A percentile compares a stretch with the other conserved stretches of the same genome.
Evolutionary conservation across 2,888 invertebrate genomes (phyloP).

Genomic region (Tipula helvola): DNA sequence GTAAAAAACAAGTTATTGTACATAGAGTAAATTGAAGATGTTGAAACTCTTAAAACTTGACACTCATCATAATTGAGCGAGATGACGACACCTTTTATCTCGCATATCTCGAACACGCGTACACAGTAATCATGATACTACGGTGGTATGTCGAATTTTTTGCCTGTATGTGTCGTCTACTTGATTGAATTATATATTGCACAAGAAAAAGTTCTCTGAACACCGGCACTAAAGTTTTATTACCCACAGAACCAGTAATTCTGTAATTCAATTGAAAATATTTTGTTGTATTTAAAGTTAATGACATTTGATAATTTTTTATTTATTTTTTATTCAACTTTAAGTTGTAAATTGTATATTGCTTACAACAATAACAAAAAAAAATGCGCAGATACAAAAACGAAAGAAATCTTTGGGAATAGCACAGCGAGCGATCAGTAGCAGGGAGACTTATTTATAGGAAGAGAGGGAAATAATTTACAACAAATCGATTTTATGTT

Average conservation of each 20-base stretch:
- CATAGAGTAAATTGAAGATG: no score
- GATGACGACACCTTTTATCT: no score
- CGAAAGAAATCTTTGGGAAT: neutral
- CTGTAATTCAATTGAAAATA: neutral
- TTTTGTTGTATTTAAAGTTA: neutral
- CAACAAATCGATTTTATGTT: neutral
- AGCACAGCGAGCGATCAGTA: neutral
- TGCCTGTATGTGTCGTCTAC: neutral
- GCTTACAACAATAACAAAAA: neutral
- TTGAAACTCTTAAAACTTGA: no score
- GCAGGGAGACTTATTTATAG: neutral
- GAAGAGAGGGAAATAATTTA: neutral
- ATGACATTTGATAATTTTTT: neutral
- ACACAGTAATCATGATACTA: no score
- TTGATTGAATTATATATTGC: neutral
- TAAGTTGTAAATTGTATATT: neutral
- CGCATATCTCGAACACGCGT: no score
- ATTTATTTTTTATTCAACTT: neutral
- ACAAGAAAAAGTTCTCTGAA: neutral
- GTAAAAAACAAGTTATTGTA: no score
- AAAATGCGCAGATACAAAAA: neutral
- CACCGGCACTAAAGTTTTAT: neutral
- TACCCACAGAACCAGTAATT: neutral
- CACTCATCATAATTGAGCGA: no score
- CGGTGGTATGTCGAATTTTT: no score